Percentiles rank a stretch among this genome's conserved stretches.
Conservation (phyloP, 2,797 vertebrate genomes). For the Gallirallus australis region DNA sequence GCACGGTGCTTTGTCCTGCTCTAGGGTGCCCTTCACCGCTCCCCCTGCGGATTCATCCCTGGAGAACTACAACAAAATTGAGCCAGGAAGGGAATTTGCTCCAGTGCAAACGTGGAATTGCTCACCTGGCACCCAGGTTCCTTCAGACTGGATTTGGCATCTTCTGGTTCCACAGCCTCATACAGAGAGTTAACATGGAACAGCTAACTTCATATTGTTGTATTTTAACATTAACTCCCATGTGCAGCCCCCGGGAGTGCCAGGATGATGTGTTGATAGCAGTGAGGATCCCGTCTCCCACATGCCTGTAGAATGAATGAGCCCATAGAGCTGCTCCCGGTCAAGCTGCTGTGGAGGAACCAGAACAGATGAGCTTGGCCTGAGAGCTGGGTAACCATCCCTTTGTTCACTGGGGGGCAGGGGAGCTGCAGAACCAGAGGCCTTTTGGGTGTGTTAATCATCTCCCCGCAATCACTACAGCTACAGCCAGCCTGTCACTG, state of each 20-base stretch:
- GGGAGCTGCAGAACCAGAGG: neutral
- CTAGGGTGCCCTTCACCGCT: fast-evolving
- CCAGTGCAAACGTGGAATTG: neutral
- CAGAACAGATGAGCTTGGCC: neutral
- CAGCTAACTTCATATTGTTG: neutral
- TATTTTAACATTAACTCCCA: neutral
- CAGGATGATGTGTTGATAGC: neutral
- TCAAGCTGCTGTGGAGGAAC: neutral
- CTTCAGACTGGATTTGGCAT: neutral
- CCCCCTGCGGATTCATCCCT: neutral
- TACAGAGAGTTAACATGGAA: neutral
- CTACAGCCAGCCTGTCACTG: neutral
- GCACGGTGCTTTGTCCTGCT: neutral
- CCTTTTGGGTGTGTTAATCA: neutral
- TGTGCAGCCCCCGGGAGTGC: neutral
- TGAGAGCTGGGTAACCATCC: neutral
- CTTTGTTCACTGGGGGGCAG: neutral
- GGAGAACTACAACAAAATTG: fast-evolving
- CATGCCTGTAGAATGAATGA: fast-evolving
- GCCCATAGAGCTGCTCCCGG: neutral
- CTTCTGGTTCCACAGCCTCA: neutral
- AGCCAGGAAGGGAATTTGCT: neutral
- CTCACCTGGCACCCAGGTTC: neutral
- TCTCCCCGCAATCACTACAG: neutral
- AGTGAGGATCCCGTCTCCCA: neutral